These are phyloP conservation scores for Paracyclopina nana DNA, from an alignment of 1,140 invertebrate species.

Conservation along the genomic window DNA sequence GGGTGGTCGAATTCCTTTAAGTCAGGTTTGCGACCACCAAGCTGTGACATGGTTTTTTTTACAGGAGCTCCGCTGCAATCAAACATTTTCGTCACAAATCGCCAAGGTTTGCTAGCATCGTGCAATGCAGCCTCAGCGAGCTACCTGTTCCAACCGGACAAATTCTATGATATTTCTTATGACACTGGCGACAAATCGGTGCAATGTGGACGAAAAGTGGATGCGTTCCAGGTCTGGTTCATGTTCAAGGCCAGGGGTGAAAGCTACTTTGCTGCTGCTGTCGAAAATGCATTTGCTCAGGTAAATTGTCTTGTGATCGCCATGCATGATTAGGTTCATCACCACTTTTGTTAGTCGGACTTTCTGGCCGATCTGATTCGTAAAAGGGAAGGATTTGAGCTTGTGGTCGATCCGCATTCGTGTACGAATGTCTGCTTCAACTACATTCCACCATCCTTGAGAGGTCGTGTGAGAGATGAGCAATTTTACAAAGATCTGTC, in stretches of 20 bases:
- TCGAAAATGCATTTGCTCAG: constrained; percentile 41
- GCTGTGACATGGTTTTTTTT: too few relatives aligned
- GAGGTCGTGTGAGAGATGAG: constrained; percentile 35
- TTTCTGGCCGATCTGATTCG: too few relatives aligned
- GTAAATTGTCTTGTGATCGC: constrained; percentile 26
- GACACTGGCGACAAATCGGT: constrained; percentile 83
- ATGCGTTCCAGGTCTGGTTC: constrained; percentile 79
- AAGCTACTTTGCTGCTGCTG: constrained; percentile 31
- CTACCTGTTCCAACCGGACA: constrained; percentile 80
- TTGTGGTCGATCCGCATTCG: too few relatives aligned
- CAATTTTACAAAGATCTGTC: constrained; percentile 46
- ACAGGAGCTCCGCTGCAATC: constrained; percentile 71
- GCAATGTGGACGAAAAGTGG: constrained; percentile 79
- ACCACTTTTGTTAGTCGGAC: too few relatives aligned
- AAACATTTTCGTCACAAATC: constrained; percentile 49
- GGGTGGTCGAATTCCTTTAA: too few relatives aligned
- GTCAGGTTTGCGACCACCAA: too few relatives aligned
- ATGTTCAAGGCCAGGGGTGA: constrained; percentile 66
- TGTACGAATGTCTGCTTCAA: constrained; percentile 77
- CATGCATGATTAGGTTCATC: too few relatives aligned
- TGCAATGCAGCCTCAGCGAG: constrained; percentile 54
- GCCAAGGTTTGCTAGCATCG: constrained; percentile 26
- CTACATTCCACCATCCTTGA: constrained; percentile 61
- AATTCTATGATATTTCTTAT: constrained; percentile 70
- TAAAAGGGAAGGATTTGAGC: too few relatives aligned